Base-by-base conservation (phyloP, 2,888 invertebrate species). In the Toxonevra muliebris region DNA sequence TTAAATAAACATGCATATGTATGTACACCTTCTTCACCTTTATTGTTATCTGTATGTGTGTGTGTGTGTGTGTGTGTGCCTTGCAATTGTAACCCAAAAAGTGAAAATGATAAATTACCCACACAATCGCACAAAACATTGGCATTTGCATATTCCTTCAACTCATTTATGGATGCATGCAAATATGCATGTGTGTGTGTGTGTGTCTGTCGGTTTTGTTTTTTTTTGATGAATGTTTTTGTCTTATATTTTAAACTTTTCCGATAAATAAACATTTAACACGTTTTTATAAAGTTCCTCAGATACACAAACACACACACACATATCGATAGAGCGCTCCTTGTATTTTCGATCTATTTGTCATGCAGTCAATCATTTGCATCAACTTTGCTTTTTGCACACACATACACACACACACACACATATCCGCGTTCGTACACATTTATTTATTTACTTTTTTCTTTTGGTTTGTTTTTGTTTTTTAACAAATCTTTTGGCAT, bases 191-290 rank as follows among this genome's bases (percentile, higher is more conserved):
- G 20, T 19, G 17, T 54, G 54, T 57, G 53, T 19, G 41, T 69
- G 43, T 65, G 15, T n/a, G 12, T 40, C 60, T 70, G 8, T 15
- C 10, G 5, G 5, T 10, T 30, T 41, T 63, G 52, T 64, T 11
- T 19, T 19, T 63, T 53, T 58, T 10, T 66, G 69, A 41, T 63
- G 61, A 54, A 64, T 70, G 60, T 70, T 66, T 65, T 8, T 52
- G 52, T 64, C 50, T 65, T 30, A 45, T 53, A 15, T 57, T 40
- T 69, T 70, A 69, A 75, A 72, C 75, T 77, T 79, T 76, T 75
- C 70, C 76, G 72, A 78, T 79, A 81, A 82, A 81, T 81, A 81
- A 82, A 79, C 81, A 81, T 81, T 81, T 82, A 82, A 79, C 82
- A 82, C 79, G 81, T 82, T 82, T 79, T 79, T 80, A 72, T 66